phyloP scores from a whole-genome alignment of 2,113 vertebrate genomes.

The Polypterus bichir region DNA sequence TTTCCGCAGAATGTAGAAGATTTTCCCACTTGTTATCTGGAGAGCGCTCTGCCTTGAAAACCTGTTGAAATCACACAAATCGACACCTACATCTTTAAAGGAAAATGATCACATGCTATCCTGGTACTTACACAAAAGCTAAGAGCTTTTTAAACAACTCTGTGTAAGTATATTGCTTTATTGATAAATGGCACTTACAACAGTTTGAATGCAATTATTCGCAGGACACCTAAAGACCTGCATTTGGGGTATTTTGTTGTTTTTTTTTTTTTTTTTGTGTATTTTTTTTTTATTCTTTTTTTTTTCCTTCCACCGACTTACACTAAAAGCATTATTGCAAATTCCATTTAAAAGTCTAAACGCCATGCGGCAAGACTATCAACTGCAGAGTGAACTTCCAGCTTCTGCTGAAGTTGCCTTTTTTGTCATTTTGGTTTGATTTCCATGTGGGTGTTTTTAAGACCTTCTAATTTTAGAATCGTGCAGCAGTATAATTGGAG shows the following conservation, averaged over 20 bases:
- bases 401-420: constrained; percentile 24
- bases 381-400: constrained; percentile 19
- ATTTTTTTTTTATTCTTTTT: too few species aligned
- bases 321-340: not conserved
- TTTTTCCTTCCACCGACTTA: too few species aligned
- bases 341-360: too few species aligned
- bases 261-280: too few species aligned
- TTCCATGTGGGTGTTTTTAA: constrained; percentile 14
- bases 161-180: not conserved
- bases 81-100: not conserved
- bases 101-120: not conserved
- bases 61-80: too few species aligned
- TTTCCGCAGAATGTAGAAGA: too few species aligned
- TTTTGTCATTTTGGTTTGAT: constrained; percentile 11
- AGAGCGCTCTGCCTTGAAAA: too few species aligned
- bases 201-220: too few species aligned
- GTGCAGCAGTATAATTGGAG: constrained; percentile 35
- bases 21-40: too few species aligned
- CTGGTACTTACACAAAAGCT: not conserved
- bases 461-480: constrained; percentile 42
- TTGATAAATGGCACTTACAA: not conserved
- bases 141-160: not conserved
- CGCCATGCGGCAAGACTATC: not conserved
- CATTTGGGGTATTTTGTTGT: too few species aligned
- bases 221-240: too few species aligned